phyloP scores from a whole-genome alignment of 2,797 vertebrate genomes.

The Protosalanx chinensis region DNA sequence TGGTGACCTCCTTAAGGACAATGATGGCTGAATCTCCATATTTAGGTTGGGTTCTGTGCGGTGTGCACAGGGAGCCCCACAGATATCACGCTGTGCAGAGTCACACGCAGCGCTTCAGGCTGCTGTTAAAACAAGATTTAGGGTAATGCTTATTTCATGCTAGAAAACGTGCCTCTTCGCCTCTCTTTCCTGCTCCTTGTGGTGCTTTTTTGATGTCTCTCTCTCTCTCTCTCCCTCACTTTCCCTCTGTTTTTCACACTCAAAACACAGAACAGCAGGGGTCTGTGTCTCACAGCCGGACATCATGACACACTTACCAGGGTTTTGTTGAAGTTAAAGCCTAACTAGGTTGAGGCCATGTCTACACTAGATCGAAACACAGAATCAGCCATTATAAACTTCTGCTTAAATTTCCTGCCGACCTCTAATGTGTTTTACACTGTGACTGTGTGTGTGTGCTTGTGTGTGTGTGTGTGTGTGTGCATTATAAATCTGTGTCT shows the following conservation, averaged over 20 bases:
- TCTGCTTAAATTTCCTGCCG: not conserved
- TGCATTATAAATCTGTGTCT: not conserved
- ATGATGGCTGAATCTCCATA: not conserved
- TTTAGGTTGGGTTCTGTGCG: not conserved
- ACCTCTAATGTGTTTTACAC: not conserved
- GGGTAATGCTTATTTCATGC: not conserved
- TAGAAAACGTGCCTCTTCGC: not conserved
- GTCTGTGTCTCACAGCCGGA: constrained; percentile 13
- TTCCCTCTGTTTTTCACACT: not conserved
- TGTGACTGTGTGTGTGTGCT: not conserved
- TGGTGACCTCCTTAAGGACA: not conserved
- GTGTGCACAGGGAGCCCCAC: too few relatives aligned
- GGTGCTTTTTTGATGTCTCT: too few relatives aligned
- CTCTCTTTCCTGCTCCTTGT: not conserved
- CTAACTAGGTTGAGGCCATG: constrained; percentile 1
- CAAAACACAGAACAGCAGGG: constrained; percentile 15
- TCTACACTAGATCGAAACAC: not conserved
- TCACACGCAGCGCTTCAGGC: not conserved
- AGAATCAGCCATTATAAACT: not conserved
- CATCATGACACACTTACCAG: constrained; percentile 19
- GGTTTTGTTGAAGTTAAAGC: constrained; percentile 6
- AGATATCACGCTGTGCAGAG: too few relatives aligned
- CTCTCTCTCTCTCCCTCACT: not conserved
- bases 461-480: constrained; percentile 8
- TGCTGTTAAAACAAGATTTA: not conserved